Percentiles rank a stretch among this genome's conserved stretches.
These are phyloP conservation scores for Alectura lathami DNA, from an alignment of 2,113 vertebrate genomes.

Conservation along the genomic window DNA sequence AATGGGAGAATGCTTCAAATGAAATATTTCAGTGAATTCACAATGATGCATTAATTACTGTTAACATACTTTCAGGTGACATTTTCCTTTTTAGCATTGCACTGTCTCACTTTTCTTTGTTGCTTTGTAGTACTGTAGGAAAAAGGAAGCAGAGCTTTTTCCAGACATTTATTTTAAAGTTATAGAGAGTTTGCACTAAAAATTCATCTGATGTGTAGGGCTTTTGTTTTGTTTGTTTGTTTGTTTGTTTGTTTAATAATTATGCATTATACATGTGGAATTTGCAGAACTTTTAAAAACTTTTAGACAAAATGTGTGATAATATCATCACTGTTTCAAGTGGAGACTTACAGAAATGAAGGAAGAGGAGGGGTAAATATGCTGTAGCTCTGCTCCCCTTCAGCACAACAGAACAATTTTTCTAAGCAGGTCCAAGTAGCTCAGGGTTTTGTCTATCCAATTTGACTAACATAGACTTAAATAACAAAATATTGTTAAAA, in stretches of 20 bases:
- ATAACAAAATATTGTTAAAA: not conserved
- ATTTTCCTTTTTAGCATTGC: not conserved
- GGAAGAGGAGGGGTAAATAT: not conserved
- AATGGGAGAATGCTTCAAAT: not conserved
- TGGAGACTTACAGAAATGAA: not conserved
- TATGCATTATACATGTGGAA: not conserved
- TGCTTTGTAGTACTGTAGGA: not conserved
- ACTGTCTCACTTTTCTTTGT: not conserved
- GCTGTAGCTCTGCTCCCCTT: not conserved
- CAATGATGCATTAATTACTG: not conserved
- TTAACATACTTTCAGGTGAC: not conserved
- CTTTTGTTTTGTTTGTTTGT: not conserved
- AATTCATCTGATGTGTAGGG: fast-evolving
- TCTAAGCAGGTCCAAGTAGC: not conserved
- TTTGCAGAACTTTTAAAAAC: not conserved
- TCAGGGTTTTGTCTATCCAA: fast-evolving
- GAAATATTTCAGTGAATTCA: not conserved
- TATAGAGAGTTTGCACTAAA: not conserved
- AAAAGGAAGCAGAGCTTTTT: not conserved
- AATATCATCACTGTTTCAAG: not conserved
- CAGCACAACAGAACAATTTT: not conserved
- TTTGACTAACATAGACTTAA: not conserved
- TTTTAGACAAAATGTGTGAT: not conserved
- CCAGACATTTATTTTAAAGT: not conserved
- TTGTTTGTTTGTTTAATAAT: not conserved